phyloP scores from a whole-genome alignment of 2,888 invertebrate genomes.

The Geotrupes spiniger region DNA sequence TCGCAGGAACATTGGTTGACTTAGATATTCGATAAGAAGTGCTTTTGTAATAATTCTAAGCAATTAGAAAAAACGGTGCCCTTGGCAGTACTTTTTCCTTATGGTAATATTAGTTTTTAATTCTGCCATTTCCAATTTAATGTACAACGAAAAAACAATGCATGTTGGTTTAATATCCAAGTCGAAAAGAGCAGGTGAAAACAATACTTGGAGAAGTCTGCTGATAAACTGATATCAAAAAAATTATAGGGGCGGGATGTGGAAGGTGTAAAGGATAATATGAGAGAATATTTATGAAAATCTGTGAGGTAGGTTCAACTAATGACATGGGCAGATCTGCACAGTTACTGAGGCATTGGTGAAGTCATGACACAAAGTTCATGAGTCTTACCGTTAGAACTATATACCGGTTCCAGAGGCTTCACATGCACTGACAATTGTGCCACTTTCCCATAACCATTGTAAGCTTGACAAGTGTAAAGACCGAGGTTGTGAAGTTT shows the following conservation, averaged over 20 bases:
- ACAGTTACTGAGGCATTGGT: conserved; percentile 39
- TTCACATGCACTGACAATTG: conserved; percentile 73
- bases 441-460: conserved; percentile 69
- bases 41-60: too few relatives aligned
- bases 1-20: too few relatives aligned
- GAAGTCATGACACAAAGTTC: conserved; percentile 53
- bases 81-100: too few relatives aligned
- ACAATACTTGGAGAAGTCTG: conserved; percentile 8
- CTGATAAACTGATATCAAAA: conserved; percentile 6
- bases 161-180: conserved; percentile 11
- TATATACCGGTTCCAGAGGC: conserved; percentile 68
- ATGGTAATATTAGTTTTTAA: too few relatives aligned
- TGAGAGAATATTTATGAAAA: conserved; percentile 1
- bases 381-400: conserved; percentile 56
- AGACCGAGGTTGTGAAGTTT: conserved; percentile 72
- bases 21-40: too few relatives aligned
- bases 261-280: conserved; percentile 29
- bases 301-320: neutral
- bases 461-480: conserved; percentile 89
- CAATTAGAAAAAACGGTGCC: too few relatives aligned
- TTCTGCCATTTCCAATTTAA: too few relatives aligned
- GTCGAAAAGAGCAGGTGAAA: conserved; percentile 10
- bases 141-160: neutral
- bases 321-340: conserved; percentile 38
- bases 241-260: conserved; percentile 29